Conservation (phyloP, 2,113 vertebrate species). For the Pachypanchax playfairii region DNA sequence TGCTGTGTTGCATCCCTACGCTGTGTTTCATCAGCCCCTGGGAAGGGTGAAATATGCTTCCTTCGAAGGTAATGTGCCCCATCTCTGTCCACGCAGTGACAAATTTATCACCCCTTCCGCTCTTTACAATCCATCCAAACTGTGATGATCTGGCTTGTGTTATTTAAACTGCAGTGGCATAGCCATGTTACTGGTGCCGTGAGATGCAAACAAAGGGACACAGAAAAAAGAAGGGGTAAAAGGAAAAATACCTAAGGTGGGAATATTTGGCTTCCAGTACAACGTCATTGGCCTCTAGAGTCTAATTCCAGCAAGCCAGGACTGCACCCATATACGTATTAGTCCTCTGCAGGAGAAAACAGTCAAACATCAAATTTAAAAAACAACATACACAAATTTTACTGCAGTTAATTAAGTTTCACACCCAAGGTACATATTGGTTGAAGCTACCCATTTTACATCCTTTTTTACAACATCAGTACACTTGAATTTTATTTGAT, state of each 20-base stretch:
- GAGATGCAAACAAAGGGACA: slow-evolving; percentile 37
- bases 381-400: not conserved
- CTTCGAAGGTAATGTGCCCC: slow-evolving; percentile 79
- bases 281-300: not conserved
- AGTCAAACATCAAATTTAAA: not conserved
- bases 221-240: not conserved
- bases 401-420: too few species aligned
- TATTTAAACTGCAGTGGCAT: slow-evolving; percentile 68
- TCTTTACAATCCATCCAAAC: slow-evolving; percentile 76
- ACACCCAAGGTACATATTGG: too few species aligned
- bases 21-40: slow-evolving; percentile 74
- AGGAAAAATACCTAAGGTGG: slow-evolving; percentile 11
- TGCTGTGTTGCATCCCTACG: slow-evolving; percentile 60
- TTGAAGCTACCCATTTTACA: too few species aligned
- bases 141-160: slow-evolving; percentile 68
- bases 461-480: too few species aligned
- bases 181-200: slow-evolving; percentile 48
- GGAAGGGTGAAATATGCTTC: slow-evolving; percentile 78
- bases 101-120: slow-evolving; percentile 74
- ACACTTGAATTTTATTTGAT: too few species aligned
- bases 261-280: slow-evolving; percentile 12
- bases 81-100: slow-evolving; percentile 73
- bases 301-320: slow-evolving; percentile 3
- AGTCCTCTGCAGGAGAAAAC: slow-evolving; percentile 12
- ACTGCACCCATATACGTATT: not conserved